Conservation (phyloP, 1,140 invertebrate genomes). For the Drosophila nasuta region DNA sequence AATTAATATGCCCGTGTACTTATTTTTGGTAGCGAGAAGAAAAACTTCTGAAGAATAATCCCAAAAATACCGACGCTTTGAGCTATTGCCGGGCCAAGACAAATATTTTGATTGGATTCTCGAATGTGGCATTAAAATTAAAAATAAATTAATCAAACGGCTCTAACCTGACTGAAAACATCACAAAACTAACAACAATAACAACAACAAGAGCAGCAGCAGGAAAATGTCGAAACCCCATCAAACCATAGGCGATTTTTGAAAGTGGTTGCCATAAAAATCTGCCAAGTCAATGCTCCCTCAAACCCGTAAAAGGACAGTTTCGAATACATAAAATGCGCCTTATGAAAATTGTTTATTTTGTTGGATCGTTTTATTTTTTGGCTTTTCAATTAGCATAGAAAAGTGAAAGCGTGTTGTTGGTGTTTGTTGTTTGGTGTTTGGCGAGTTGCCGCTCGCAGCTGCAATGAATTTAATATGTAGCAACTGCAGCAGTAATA, state of each 20-base stretch:
- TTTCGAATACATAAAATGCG: conserved; percentile 34
- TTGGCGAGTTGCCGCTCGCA: conserved; percentile 43
- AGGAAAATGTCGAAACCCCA: conserved; percentile 7
- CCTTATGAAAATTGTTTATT: conserved; percentile 20
- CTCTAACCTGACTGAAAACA: conserved; percentile 38
- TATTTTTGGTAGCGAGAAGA: not conserved
- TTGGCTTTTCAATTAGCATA: conserved; percentile 62
- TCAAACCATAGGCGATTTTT: conserved; percentile 24
- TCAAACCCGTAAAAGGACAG: conserved; percentile 40
- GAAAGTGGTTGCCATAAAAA: conserved; percentile 38
- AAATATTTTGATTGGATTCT: conserved; percentile 57
- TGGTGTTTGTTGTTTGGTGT: conserved; percentile 30
- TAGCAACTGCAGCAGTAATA: conserved; percentile 42
- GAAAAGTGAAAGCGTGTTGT: conserved; percentile 70
- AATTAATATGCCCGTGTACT: too few relatives aligned
- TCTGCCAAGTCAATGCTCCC: conserved; percentile 34
- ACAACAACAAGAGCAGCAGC: not conserved
- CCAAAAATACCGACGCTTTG: conserved; percentile 37
- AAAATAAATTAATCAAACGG: conserved; percentile 59
- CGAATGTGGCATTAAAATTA: conserved; percentile 50
- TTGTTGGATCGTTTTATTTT: conserved; percentile 5
- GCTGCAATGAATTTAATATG: conserved; percentile 76
- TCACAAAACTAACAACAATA: not conserved
- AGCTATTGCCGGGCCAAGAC: conserved; percentile 22
- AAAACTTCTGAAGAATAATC: conserved; percentile 17